These are phyloP conservation scores for Furcifer pardalis DNA, from an alignment of 2,797 vertebrate genomes.

Conservation along the genomic window DNA sequence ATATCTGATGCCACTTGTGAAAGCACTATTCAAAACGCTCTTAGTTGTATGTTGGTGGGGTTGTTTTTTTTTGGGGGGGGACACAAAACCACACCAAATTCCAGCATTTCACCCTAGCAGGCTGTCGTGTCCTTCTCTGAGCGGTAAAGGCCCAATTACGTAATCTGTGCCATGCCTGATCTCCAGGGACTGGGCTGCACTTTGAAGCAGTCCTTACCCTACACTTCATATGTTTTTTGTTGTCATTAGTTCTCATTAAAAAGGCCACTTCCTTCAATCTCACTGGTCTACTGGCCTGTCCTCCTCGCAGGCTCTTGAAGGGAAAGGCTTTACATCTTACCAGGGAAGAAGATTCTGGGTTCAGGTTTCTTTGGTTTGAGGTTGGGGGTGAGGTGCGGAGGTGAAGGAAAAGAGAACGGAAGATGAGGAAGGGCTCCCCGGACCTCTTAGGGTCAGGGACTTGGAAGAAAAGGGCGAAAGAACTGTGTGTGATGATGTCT, in stretches of 20 bases:
- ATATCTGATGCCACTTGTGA: slow-evolving; percentile 6
- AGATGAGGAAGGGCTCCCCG: slow-evolving; percentile 44
- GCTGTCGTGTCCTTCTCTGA: slow-evolving; percentile 61
- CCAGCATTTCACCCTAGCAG: neutral
- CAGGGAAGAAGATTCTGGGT: slow-evolving; percentile 8
- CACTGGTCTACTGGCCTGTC: slow-evolving; percentile 60
- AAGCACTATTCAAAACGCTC: neutral
- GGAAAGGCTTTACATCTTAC: slow-evolving; percentile 53
- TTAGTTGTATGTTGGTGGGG: too few species aligned
- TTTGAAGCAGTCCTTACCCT: slow-evolving; percentile 69
- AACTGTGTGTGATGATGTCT: neutral
- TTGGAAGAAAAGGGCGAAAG: neutral
- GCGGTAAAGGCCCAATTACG: slow-evolving; percentile 63
- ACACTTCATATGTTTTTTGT: slow-evolving; percentile 68
- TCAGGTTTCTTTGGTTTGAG: neutral
- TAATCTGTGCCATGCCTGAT: slow-evolving; percentile 52
- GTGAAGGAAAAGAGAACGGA: neutral
- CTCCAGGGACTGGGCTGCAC: slow-evolving; percentile 63
- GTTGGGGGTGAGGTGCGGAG: neutral
- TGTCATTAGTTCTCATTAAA: slow-evolving; percentile 71
- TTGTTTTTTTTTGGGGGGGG: too few species aligned
- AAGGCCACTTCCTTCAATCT: slow-evolving; percentile 72
- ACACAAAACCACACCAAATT: neutral
- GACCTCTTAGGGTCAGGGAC: neutral
- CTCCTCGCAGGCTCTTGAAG: slow-evolving; percentile 55